These are phyloP conservation scores for Scrobipalpa costella DNA, from an alignment of 2,888 invertebrate species.

Conservation along the genomic window DNA sequence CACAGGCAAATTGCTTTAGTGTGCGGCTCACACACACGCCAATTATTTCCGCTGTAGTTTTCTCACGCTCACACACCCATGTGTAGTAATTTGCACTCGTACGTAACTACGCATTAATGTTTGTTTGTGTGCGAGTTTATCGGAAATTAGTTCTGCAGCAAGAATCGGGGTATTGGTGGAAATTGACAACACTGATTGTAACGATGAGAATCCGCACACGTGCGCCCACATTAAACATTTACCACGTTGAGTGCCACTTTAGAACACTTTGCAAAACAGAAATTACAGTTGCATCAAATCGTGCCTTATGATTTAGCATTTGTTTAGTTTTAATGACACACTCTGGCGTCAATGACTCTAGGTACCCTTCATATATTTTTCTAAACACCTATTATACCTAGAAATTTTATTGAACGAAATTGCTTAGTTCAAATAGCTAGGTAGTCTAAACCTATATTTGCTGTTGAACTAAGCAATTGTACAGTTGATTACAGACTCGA, in stretches of 20 bases:
- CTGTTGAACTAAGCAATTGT: background rate
- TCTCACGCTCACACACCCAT: slow-evolving; percentile 76
- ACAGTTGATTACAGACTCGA: background rate
- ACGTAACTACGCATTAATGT: slow-evolving; percentile 50
- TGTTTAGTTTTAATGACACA: slow-evolving; percentile 48
- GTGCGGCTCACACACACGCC: slow-evolving; percentile 53
- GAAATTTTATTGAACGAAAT: background rate
- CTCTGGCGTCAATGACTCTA: slow-evolving; percentile 41
- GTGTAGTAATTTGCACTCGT: slow-evolving; percentile 66
- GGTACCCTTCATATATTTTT: background rate
- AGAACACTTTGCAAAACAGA: slow-evolving; percentile 56
- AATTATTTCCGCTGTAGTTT: slow-evolving; percentile 71
- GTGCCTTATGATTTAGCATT: slow-evolving; percentile 54
- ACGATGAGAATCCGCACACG: slow-evolving; percentile 68
- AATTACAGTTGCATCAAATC: slow-evolving; percentile 53
- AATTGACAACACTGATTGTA: slow-evolving; percentile 71
- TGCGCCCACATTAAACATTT: slow-evolving; percentile 68
- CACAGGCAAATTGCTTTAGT: slow-evolving; percentile 56
- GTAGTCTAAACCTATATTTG: background rate
- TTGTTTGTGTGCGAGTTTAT: slow-evolving; percentile 65
- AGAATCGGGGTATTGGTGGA: slow-evolving; percentile 64
- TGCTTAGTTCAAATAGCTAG: background rate
- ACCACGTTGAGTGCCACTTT: slow-evolving; percentile 53
- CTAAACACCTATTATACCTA: background rate
- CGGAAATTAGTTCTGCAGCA: slow-evolving; percentile 74